Evolutionary conservation across 2,797 vertebrate species (phyloP), one percentile per base, ranked within the genome.

Genomic region (Argentina silus): DNA sequence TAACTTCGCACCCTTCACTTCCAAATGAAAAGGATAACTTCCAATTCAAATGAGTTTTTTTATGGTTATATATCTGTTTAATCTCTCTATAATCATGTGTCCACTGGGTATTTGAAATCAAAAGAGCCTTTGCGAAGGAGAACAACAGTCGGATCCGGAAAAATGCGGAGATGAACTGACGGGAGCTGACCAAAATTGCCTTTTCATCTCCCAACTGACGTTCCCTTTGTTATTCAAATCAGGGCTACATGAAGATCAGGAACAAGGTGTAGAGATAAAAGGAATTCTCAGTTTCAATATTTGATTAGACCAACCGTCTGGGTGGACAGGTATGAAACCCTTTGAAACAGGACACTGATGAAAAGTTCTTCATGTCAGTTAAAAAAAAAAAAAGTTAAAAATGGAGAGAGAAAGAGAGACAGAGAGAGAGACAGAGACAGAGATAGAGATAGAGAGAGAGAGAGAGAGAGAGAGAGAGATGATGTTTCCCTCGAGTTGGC

Each of bases 241-340:
- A 63, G 36, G 43, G 12, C 7, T 51, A 57, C 21, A 66, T 70
- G 50, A 64, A 14, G 19, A 27, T 3, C 60, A 5, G 12, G 15
- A 70, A 36, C 17, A 42, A 43, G 17, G 44, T 50, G 48, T n/a
- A 43, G 9, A 50, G 9, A 42, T 50, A 47, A 10, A 60, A 60
- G 67, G 27, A 3, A 67, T 67, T 48, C 48, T 48, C 53, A 2
- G 11, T 57, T 45, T 70, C 1, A 73, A 71, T 66, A 73, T 78
- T 9, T 69, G 50, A 67, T 8, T 8, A 55, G 63, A 21, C 3
- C 14, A 60, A 51, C 27, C 27, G 27, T 57, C 11, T 9, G 44
- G 51, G 42, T 10, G 42, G 62, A 14, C 45, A 65, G 47, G 8
- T n/a, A 11, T n/a, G 2, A 21, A 21, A 47, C 47, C 45, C 66